Evolutionary conservation across 2,888 invertebrate genomes (phyloP).

Genomic region (Lithophane semibrunnea): DNA sequence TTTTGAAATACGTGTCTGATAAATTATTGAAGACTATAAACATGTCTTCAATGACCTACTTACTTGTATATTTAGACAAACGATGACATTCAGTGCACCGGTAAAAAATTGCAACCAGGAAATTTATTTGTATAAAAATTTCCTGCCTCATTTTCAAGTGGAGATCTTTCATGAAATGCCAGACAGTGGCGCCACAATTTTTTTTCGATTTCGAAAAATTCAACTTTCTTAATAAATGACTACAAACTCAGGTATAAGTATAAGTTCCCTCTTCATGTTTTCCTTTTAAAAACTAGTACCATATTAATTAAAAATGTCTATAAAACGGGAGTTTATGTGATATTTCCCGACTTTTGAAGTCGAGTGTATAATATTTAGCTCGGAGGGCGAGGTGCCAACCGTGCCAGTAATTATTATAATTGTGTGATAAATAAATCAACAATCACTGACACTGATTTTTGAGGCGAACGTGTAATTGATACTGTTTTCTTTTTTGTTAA

Average conservation of each 20-base stretch:
- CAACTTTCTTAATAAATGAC: background rate
- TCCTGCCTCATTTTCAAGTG: slow-evolving; percentile 3
- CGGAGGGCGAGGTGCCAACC: slow-evolving; percentile 56
- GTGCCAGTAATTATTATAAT: slow-evolving; percentile 59
- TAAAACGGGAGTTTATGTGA: slow-evolving; percentile 15
- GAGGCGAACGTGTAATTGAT: slow-evolving; percentile 16
- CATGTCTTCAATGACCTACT: slow-evolving; percentile 49
- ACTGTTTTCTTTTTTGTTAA: slow-evolving; percentile 23
- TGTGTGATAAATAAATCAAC: slow-evolving; percentile 46
- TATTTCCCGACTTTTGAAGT: slow-evolving; percentile 40
- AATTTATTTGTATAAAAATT: slow-evolving; percentile 27
- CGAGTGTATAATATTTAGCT: slow-evolving; percentile 47
- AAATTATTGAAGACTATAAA: slow-evolving; percentile 49
- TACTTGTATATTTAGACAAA: slow-evolving; percentile 37
- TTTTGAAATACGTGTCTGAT: slow-evolving; percentile 30
- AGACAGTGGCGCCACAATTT: background rate
- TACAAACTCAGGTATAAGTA: background rate
- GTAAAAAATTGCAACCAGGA: slow-evolving; percentile 41
- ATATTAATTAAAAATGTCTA: slow-evolving; percentile 34
- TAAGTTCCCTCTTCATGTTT: background rate
- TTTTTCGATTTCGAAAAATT: too few species aligned
- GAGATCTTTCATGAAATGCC: background rate
- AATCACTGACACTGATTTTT: slow-evolving; percentile 39
- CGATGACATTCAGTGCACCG: slow-evolving; percentile 42
- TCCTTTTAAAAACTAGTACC: background rate